Conservation (phyloP, 2,113 vertebrate genomes). For the Dipodomys ordii region DNA sequence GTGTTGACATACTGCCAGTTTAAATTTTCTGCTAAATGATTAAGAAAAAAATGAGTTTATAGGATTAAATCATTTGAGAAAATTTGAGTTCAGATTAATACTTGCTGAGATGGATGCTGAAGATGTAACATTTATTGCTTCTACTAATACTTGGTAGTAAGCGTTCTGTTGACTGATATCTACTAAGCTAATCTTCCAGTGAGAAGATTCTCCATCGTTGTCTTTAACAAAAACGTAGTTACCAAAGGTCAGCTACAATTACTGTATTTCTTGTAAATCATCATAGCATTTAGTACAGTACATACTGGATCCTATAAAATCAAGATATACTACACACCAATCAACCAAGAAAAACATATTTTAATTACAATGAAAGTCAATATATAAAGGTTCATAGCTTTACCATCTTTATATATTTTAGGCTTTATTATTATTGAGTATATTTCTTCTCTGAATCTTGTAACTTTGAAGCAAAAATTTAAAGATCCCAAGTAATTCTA, state of each 20-base stretch:
- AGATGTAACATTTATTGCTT: neutral
- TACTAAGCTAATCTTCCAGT: neutral
- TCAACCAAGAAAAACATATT: slow-evolving; percentile 19
- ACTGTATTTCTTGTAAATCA: neutral
- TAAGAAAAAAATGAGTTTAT: neutral
- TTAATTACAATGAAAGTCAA: neutral
- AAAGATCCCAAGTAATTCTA: slow-evolving; percentile 69
- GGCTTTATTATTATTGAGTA: slow-evolving; percentile 18
- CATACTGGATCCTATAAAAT: neutral
- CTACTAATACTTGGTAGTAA: slow-evolving; percentile 19
- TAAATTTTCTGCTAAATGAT: neutral
- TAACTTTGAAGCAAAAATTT: slow-evolving; percentile 64
- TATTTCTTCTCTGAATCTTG: slow-evolving; percentile 50
- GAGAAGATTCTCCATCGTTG: neutral
- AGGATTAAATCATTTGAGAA: slow-evolving; percentile 2
- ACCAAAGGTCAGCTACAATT: neutral
- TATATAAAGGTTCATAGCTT: neutral
- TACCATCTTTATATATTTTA: slow-evolving; percentile 14
- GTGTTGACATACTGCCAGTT: neutral
- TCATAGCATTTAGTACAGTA: neutral
- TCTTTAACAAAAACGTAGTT: slow-evolving; percentile 7
- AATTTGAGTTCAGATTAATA: neutral
- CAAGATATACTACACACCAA: neutral
- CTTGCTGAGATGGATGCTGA: neutral
- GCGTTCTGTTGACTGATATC: neutral